Percentiles rank a stretch among this genome's conserved stretches.
Evolutionary conservation across 2,113 vertebrate species (phyloP).

Genomic region (Amphiprion ocellaris): DNA sequence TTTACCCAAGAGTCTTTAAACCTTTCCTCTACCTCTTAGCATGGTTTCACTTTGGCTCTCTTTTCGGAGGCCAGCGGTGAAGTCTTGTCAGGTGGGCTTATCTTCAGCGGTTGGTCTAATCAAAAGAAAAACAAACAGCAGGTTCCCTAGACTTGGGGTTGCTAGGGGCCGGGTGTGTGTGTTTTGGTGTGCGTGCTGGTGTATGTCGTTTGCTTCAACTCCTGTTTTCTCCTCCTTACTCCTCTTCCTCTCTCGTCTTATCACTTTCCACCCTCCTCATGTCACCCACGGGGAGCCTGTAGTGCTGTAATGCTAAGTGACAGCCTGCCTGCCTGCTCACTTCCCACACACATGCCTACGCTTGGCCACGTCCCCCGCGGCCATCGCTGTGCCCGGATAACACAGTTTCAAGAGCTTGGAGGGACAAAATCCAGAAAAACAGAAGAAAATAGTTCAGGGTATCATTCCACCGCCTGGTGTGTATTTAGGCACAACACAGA

Average conservation of each 20-base stretch:
- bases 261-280: conserved; percentile 65
- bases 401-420: conserved; percentile 43
- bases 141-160: conserved; percentile 43
- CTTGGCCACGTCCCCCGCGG: conserved; percentile 62
- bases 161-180: conserved; percentile 29
- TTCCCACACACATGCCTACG: conserved; percentile 73
- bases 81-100: conserved; percentile 48
- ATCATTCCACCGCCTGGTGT: conserved; percentile 49
- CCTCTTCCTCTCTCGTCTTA: conserved; percentile 52
- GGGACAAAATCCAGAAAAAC: conserved; percentile 40
- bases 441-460: conserved; percentile 26
- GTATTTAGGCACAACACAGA: conserved; percentile 56
- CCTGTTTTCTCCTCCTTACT: conserved; percentile 36
- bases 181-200: conserved; percentile 56
- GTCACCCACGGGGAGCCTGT: conserved; percentile 62
- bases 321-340: conserved; percentile 74
- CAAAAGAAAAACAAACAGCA: conserved; percentile 70
- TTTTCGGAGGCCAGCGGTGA: conserved; percentile 39
- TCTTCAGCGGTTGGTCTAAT: conserved; percentile 53
- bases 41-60: conserved; percentile 37
- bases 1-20: conserved; percentile 26
- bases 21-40: conserved; percentile 29
- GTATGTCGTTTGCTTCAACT: conserved; percentile 41
- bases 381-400: conserved; percentile 49
- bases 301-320: conserved; percentile 76